Base-by-base conservation (phyloP, 2,888 invertebrate genomes). In the Nomada fucata region DNA sequence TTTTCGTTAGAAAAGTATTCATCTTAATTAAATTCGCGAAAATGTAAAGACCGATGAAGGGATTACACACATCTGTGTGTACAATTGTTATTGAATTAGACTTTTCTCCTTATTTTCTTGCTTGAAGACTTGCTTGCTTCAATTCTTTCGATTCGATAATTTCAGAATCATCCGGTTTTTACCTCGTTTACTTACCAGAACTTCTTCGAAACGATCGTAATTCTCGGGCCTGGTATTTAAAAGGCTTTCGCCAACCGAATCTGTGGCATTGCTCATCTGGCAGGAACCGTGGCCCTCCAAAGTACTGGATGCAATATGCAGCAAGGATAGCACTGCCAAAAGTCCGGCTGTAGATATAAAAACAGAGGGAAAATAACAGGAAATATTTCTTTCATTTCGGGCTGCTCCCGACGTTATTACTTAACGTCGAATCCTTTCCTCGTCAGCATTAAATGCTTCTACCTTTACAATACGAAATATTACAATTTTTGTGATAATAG, bases 141-240 rank as follows among this genome's bases (percentile, higher is more conserved):
- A 23, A 2, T 29, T 20, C 53, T 42, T 23, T 55, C 23, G 44
- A 23, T 50, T 50, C 29, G 13, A 29, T 63, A 20, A 76, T 63
- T 18, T 57, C 4, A 9, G 29, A 57, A 47, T 42, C 13, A 18
- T 15, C 36, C 23, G 5, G 23, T 50, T 55, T 53, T 47, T 55
- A 64, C 23, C 36, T 52, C 13, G n/a, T 20, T 29, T 15, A 81
- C 86, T 87, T 85, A 92, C 92, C 88, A 92, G 72, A 84, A 92
- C 92, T 84, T 92, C 92, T 76, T 92, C 92, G 75, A 92, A 92
- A 55, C 91, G 92, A 79, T 92, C 92, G 76, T 92, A 92, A 80
- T 87, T 89, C 50, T 92, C 92, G 1, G 90, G 89, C 70, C 91
- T 89, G 18, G 91, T 86, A 63, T 91, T 90, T 15, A 92, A 79